These are phyloP conservation scores for Gambelia wislizenii DNA, from an alignment of 2,797 vertebrate species.

Conservation along the genomic window DNA sequence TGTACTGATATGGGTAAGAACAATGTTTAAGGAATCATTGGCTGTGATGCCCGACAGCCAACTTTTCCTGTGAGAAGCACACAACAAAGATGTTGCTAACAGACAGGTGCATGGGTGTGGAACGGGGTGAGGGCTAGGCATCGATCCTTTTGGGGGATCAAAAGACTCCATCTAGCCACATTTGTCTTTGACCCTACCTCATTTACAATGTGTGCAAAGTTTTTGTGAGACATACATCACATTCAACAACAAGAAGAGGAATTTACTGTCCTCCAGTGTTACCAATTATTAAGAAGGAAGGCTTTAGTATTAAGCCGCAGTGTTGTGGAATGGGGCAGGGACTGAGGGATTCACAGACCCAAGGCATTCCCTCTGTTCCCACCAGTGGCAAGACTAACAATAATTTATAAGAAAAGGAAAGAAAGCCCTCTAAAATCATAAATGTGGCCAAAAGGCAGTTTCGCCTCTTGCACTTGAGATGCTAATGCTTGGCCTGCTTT, in stretches of 20 bases:
- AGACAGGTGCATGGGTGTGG: neutral
- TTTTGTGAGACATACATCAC: neutral
- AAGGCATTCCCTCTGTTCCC: neutral
- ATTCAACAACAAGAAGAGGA: slow-evolving; percentile 33
- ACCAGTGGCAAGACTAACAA: slow-evolving; percentile 4
- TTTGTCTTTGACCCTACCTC: neutral
- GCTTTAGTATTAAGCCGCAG: neutral
- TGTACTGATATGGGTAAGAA: fast-evolving
- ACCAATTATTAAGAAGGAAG: slow-evolving; percentile 7
- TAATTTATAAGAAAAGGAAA: neutral
- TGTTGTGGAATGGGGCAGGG: slow-evolving; percentile 34
- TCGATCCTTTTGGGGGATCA: slow-evolving; percentile 3
- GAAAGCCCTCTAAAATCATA: neutral
- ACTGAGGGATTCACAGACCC: neutral
- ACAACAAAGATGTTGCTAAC: neutral
- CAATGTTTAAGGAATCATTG: neutral
- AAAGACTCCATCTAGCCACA: neutral
- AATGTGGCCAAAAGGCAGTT: neutral
- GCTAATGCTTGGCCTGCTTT: neutral
- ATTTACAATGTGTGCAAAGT: slow-evolving; percentile 52
- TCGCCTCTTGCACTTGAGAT: neutral
- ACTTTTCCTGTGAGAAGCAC: neutral
- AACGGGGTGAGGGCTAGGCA: neutral
- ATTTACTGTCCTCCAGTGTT: slow-evolving; percentile 16
- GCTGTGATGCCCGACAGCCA: neutral